phyloP scores from a whole-genome alignment of 2,113 vertebrate genomes.

The Hippolais icterina region DNA sequence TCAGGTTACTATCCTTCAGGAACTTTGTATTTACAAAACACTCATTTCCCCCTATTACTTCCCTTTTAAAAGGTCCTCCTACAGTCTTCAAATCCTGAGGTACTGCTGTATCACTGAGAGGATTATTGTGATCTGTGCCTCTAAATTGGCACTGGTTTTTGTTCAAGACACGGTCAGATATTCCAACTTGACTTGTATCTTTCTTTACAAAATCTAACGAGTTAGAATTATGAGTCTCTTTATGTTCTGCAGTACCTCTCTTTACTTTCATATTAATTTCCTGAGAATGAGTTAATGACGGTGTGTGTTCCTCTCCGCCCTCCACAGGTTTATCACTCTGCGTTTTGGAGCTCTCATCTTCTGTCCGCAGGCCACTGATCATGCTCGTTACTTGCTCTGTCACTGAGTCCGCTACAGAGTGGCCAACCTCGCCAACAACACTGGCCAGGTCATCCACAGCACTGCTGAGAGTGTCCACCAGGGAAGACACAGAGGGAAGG shows the following conservation, averaged over 20 bases:
- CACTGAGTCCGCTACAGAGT: conserved; percentile 86
- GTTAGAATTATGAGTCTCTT: neutral
- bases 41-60: neutral
- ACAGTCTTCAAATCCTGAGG: conserved; percentile 26
- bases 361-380: conserved; percentile 79
- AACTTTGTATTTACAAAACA: conserved; percentile 9
- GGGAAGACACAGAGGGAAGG: conserved; percentile 86
- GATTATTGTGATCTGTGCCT: neutral
- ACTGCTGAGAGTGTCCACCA: conserved; percentile 85
- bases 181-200: neutral
- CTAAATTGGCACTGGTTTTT: neutral
- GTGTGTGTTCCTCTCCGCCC: neutral
- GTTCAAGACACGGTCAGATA: neutral
- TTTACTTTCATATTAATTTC: neutral
- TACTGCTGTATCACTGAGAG: neutral
- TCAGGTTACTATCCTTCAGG: conserved; percentile 5
- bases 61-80: neutral
- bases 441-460: conserved; percentile 86
- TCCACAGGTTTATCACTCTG: neutral
- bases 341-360: conserved; percentile 65
- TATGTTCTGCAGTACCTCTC: neutral
- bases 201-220: neutral
- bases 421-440: conserved; percentile 85
- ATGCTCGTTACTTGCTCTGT: conserved; percentile 89
- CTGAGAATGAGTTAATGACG: neutral